phyloP scores from a whole-genome alignment of 1,140 invertebrate genomes.

The Drusus annulatus region DNA sequence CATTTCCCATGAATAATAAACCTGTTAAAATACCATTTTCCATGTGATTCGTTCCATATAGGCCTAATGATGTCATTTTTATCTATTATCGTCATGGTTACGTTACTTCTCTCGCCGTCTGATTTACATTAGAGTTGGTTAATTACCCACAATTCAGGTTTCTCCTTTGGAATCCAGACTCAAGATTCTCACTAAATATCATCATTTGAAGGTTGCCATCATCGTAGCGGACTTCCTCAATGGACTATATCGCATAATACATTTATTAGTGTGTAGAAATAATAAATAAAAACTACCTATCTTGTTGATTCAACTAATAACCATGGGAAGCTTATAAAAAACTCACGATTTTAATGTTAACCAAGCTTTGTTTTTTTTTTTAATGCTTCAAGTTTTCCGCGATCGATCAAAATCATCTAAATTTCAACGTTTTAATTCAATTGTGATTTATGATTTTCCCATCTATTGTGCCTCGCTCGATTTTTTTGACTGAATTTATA shows the following conservation, averaged over 20 bases:
- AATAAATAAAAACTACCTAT: no score
- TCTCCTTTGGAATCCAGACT: neutral
- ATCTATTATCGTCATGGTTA: neutral
- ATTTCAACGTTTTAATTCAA: neutral
- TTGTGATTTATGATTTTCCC: neutral
- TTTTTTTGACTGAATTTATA: no score
- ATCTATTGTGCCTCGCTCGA: neutral
- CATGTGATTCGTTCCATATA: no score
- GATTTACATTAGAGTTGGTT: conserved; percentile 2
- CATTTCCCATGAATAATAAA: no score
- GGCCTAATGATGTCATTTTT: conserved; percentile 10
- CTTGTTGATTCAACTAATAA: neutral
- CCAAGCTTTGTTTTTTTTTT: neutral
- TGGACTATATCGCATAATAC: neutral
- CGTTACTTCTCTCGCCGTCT: neutral
- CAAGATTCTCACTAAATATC: conserved; percentile 14
- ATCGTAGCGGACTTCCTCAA: conserved; percentile 28
- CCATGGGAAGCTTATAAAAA: conserved; percentile 15
- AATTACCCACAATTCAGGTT: conserved; percentile 8
- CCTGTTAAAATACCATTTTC: no score
- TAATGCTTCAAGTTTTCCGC: neutral
- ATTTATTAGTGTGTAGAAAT: no score
- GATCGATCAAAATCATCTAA: neutral
- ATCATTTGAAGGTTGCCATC: conserved; percentile 5
- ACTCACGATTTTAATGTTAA: neutral